Evolutionary conservation across 1,140 invertebrate genomes (phyloP), one percentile per base, ranked within the genome.

Genomic region (Bombus sibiricus): DNA sequence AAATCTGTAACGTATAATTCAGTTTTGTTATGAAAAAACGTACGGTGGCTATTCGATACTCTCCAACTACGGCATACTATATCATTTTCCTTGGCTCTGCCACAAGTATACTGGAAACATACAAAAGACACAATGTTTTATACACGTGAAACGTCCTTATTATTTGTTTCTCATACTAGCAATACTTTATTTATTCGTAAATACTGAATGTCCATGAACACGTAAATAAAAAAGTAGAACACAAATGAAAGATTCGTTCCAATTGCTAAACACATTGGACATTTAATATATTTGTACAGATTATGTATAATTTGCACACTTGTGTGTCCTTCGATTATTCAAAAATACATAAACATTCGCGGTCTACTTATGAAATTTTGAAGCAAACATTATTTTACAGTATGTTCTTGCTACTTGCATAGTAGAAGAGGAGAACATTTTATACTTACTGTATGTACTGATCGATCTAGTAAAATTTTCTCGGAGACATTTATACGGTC

Each of bases 41-140:
- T 59, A 43, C 93, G 93, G 69, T 94, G 93, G 39, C 74, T 72
- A 10, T 92, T 87, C 8, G 93, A 93, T 32, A 92, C 91, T 13
- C 69, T 25, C 41, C 88, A 6, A 74, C 89, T 90, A 1, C 74
- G 28, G 41, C 93, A 92, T 12, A 90, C 18, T 53, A 93, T 88
- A 41, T 90, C 32, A 81, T 89, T 93, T 0, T 88, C 89, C 39
- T 83, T 90, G 25, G 69, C 77, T 77, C 92, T 85, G 12, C 93
- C 93, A 75, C 90, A 93, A 13, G 81, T 81, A 53, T 93, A 93
- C 93, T 94, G 66, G 43, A 91, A 91, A 59, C 18, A 69, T 13
- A 43, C 18, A 57, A 28, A n/a, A n/a, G 13, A 43, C 43, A 15
- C 43, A 15, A 15, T 5, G 43, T 43, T 43, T 43, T 15, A 64